These are phyloP conservation scores for Aleiodes leptofemur DNA, from an alignment of 2,888 invertebrate species.

Conservation along the genomic window DNA sequence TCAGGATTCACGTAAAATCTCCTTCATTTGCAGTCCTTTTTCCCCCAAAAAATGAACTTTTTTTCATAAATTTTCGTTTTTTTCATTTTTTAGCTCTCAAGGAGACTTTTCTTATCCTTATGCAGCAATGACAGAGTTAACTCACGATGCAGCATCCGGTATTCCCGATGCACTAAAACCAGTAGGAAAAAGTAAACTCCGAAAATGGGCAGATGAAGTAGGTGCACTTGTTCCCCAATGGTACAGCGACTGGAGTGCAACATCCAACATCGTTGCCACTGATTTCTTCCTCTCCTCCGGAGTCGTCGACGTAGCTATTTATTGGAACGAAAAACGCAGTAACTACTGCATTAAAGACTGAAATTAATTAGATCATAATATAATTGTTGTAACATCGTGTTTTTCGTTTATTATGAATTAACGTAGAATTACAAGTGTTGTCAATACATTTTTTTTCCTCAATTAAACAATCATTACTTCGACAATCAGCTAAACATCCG, in stretches of 20 bases:
- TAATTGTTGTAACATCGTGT: slow-evolving; percentile 16
- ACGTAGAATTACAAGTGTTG: slow-evolving; percentile 22
- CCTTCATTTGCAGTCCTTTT: no score
- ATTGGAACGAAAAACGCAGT: slow-evolving; percentile 12
- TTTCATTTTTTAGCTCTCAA: background rate
- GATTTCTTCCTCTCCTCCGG: slow-evolving; percentile 9
- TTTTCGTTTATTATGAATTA: background rate
- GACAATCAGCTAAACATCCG: background rate
- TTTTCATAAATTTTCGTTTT: background rate
- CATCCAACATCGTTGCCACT: background rate
- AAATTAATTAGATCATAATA: slow-evolving; percentile 9
- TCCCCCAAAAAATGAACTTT: background rate
- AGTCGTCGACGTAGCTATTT: background rate
- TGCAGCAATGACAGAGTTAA: slow-evolving; percentile 20
- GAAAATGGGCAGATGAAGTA: slow-evolving; percentile 18
- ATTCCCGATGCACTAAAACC: background rate
- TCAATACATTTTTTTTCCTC: slow-evolving; percentile 8
- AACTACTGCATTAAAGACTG: no score
- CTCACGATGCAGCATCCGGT: slow-evolving; percentile 3
- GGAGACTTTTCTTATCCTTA: background rate
- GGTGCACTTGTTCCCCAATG: slow-evolving; percentile 13
- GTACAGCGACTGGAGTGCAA: slow-evolving; percentile 8
- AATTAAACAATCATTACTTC: background rate
- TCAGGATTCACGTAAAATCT: background rate
- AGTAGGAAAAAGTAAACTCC: background rate